Base-by-base conservation (phyloP, 53 echinoderm and acorn worm genomes). In the Luidia sarsii region DNA sequence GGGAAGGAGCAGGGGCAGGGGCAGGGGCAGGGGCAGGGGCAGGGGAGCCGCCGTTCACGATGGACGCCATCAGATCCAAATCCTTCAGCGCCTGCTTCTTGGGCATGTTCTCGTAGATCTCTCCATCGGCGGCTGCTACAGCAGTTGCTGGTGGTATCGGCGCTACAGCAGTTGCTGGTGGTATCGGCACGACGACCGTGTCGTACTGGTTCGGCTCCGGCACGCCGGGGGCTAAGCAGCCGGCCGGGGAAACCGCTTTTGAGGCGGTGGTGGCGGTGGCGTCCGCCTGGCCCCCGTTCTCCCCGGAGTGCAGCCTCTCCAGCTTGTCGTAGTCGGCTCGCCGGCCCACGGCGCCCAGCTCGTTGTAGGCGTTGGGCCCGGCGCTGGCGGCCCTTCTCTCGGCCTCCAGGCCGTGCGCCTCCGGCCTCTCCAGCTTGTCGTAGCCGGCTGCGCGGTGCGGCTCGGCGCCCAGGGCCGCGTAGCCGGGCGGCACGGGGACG, bases 151-250 rank as follows among this genome's bases (percentile, higher is more conserved):
- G 56, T 23, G 56, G 23, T 61, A n/a, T 33, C 24, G n/a, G n/a
- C n/a, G n/a, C n/a, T n/a, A n/a, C n/a, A n/a, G n/a, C n/a, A n/a
- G n/a, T n/a, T 16, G 18, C 16, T 33, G n/a, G n/a, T 21, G 62
- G 75, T 2, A 18, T 62, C 31, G 39, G 39, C 2, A 77, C 35
- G 27, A n/a, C 48, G n/a, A 77, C 25, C 0, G 33, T 61, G 32
- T 77, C 77, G 35, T 77, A 77, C 45, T 77, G 22, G n/a, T 77
- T 77, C n/a, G n/a, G n/a, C n/a, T n/a, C n/a, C n/a, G n/a, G n/a
- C n/a, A n/a, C n/a, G 4, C 25, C 39, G 41, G 7, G 20, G n/a
- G n/a, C n/a, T 11, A 48, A 27, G 48, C 16, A 29, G 2, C 77
- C 60, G 7, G n/a, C 61, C 3, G 77, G 61, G 45, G 16, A 5